phyloP scores from a whole-genome alignment of 2,113 vertebrate species.

The Cynocephalus volans region DNA sequence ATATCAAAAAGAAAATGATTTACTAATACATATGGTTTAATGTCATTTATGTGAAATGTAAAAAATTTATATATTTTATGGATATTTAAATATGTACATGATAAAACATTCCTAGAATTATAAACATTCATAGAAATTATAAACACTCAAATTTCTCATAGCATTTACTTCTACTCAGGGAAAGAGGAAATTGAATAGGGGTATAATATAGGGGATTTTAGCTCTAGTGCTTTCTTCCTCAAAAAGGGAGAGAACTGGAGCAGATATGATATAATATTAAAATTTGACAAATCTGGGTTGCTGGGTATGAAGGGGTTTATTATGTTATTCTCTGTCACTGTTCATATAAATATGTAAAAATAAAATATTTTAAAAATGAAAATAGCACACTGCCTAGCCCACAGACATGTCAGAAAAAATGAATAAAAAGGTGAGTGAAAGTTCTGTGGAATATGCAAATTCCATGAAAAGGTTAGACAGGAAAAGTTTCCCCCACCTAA shows the following conservation, averaged over 20 bases:
- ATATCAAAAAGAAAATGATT: background rate
- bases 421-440: background rate
- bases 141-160: background rate
- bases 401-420: background rate
- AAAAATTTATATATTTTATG: background rate
- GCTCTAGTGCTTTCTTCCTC: background rate
- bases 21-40: background rate
- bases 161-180: background rate
- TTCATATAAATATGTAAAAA: background rate
- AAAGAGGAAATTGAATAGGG: background rate
- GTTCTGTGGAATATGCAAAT: slow-evolving; percentile 32
- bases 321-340: background rate
- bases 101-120: background rate
- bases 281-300: background rate
- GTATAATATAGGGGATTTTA: slow-evolving; percentile 16
- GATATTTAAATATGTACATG: background rate
- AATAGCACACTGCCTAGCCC: background rate
- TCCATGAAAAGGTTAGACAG: background rate
- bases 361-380: slow-evolving; percentile 14
- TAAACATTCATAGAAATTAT: background rate
- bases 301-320: background rate
- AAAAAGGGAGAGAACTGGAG: background rate
- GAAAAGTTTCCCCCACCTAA: background rate
- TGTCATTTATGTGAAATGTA: background rate
- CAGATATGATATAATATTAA: background rate